Evolutionary conservation across 2,888 invertebrate species (phyloP), one percentile per base, ranked within the genome.

Genomic region (Volucella zonaria): DNA sequence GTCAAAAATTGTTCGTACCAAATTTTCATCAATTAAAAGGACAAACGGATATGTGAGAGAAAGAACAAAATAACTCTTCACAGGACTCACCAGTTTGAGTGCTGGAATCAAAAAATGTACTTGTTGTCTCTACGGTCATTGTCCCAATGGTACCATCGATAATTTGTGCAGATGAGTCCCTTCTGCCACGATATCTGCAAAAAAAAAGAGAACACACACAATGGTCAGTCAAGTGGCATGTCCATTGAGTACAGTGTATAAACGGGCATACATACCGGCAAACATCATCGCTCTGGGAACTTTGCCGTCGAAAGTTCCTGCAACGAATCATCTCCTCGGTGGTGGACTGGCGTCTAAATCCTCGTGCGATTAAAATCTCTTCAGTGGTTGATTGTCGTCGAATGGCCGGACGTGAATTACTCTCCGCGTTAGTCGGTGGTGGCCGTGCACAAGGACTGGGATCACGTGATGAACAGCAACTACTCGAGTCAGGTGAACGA

Each of bases 251-350:
- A 6, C 31, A 31, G 31, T 31, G 45, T 12, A 4, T n/a, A 45
- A 4, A 51, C 14, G 23, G 51, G 9, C 10, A n/a, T 15, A 64
- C 73, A 12, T 61, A 75, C 68, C 85, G 81, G 88, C 94, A 94
- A 11, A 94, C 94, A 89, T 97, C 97, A 89, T 97, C 97, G 89
- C 97, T 97, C 91, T 97, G 97, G 1, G 97, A 97, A 89, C 96
- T 96, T 91, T 97, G 96, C 15, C 97, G 94, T n/a, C 97, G 94
- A 90, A 97, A 97, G 91, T 97, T 97, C 43, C 97, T 93, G 89
- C 97, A 97, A 10, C 97, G 94, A 82, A 97, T 97, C 96, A 97
- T 97, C 92, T 97, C 97, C 89, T 97, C 97, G 0, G 97, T 97
- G 9, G 97, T 97, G 3, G 96, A 96, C 90, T 97, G 97, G 12